Percentiles rank a stretch among this genome's conserved stretches.
phyloP scores from a whole-genome alignment of 2,888 invertebrate genomes.

The Dynastes maya region DNA sequence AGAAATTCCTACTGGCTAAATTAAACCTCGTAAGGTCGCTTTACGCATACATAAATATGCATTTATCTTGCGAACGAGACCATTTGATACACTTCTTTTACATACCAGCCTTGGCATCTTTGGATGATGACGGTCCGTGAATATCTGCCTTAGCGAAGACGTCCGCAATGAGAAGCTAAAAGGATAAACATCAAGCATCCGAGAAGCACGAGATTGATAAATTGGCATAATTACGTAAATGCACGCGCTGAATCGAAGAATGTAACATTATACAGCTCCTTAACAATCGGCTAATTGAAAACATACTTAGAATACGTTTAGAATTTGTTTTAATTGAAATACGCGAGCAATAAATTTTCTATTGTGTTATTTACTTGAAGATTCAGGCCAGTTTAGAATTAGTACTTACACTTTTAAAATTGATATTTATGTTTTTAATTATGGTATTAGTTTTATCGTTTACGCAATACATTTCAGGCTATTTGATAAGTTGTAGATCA shows the following conservation, averaged over 20 bases:
- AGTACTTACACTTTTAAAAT: not conserved
- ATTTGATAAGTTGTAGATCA: slow-evolving; percentile 5
- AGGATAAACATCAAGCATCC: slow-evolving; percentile 27
- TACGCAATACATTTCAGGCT: not conserved
- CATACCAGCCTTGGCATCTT: slow-evolving; percentile 27
- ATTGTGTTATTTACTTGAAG: slow-evolving; percentile 13
- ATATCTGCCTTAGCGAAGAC: slow-evolving; percentile 29
- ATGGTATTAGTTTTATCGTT: slow-evolving; percentile 5
- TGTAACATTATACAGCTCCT: slow-evolving; percentile 43
- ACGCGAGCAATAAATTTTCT: slow-evolving; percentile 16
- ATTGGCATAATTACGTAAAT: slow-evolving; percentile 49
- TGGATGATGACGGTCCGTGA: slow-evolving; percentile 25
- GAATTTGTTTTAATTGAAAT: slow-evolving; percentile 35
- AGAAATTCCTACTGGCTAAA: not conserved
- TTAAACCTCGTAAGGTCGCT: slow-evolving; percentile 7
- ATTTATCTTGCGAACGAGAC: slow-evolving; percentile 34
- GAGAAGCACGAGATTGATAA: slow-evolving; percentile 45
- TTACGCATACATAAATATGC: slow-evolving; percentile 15
- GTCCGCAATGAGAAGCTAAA: slow-evolving; percentile 23
- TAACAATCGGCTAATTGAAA: slow-evolving; percentile 50
- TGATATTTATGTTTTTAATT: slow-evolving; percentile 13
- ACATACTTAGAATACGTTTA: slow-evolving; percentile 44
- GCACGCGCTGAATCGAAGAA: slow-evolving; percentile 43
- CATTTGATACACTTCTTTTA: slow-evolving; percentile 40
- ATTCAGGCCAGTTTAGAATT: not conserved